phyloP scores from a whole-genome alignment of 2,113 vertebrate species.

The Alligator sinensis region DNA sequence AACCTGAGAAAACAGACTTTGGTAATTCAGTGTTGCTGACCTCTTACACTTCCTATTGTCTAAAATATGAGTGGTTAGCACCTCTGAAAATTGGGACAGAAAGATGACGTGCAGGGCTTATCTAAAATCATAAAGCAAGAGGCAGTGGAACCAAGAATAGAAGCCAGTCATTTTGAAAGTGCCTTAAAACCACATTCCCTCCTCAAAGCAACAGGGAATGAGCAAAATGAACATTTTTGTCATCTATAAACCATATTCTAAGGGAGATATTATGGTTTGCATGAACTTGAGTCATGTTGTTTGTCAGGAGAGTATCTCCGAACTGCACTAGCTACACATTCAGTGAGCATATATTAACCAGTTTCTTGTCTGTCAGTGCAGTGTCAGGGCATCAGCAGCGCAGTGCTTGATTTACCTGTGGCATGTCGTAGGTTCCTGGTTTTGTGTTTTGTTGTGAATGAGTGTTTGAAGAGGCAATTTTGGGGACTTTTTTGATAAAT shows the following conservation, averaged over 20 bases:
- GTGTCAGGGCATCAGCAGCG: no score
- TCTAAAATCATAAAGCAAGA: neutral
- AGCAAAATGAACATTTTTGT: neutral
- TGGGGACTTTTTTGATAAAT: no score
- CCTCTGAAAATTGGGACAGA: neutral
- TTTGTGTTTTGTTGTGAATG: no score
- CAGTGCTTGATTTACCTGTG: no score
- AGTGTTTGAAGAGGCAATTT: no score
- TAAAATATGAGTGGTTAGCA: neutral
- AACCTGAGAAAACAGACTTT: neutral
- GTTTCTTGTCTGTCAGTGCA: no score
- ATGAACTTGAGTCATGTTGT: accelerated
- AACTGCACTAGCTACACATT: neutral
- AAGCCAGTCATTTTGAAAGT: neutral
- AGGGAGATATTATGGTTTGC: neutral
- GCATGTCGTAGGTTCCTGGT: no score
- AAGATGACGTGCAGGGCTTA: neutral
- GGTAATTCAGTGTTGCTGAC: neutral
- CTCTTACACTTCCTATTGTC: neutral
- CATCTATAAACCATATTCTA: neutral
- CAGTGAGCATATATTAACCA: no score
- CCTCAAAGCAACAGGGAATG: neutral
- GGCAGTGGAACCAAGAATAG: neutral
- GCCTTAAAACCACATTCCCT: neutral
- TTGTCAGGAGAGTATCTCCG: accelerated